phyloP scores from a whole-genome alignment of 2,888 invertebrate species.

The Orchesella flavescens region DNA sequence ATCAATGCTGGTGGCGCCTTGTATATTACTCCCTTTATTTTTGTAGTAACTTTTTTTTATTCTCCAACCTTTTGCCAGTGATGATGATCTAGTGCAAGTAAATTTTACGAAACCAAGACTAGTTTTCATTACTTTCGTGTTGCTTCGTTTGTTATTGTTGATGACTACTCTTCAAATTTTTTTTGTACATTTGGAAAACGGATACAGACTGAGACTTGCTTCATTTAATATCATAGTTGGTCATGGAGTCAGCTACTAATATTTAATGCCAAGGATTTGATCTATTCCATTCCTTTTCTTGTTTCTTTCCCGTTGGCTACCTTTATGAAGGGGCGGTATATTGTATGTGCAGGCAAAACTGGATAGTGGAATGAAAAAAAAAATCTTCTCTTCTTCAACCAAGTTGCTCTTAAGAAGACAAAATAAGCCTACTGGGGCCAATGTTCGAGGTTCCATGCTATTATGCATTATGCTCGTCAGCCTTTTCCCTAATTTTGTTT shows the following conservation, averaged over 20 bases:
- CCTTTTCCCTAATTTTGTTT: neutral
- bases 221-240: constrained; percentile 37
- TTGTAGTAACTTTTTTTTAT: neutral
- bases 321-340: constrained; percentile 36
- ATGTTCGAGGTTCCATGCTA: constrained; percentile 27
- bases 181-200: neutral
- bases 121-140: constrained; percentile 36
- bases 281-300: constrained; percentile 42
- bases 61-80: neutral
- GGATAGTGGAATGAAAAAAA: constrained; percentile 31
- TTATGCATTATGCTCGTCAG: constrained; percentile 8
- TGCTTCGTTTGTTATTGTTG: constrained; percentile 10
- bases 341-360: constrained; percentile 18
- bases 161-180: neutral
- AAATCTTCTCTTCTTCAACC: neutral
- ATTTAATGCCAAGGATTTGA: constrained; percentile 29
- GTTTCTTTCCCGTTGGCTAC: constrained; percentile 57
- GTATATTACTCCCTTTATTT: constrained; percentile 42
- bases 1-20: constrained; percentile 62
- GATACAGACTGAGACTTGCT: constrained; percentile 10
- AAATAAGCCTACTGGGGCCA: constrained; percentile 38
- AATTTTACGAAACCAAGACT: constrained; percentile 2
- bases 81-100: neutral
- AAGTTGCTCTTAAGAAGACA: constrained; percentile 33
- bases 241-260: constrained; percentile 32